Evolutionary conservation across 2,888 invertebrate species (phyloP), one percentile per base, ranked within the genome.

Genomic region (Cheilosia variabilis): DNA sequence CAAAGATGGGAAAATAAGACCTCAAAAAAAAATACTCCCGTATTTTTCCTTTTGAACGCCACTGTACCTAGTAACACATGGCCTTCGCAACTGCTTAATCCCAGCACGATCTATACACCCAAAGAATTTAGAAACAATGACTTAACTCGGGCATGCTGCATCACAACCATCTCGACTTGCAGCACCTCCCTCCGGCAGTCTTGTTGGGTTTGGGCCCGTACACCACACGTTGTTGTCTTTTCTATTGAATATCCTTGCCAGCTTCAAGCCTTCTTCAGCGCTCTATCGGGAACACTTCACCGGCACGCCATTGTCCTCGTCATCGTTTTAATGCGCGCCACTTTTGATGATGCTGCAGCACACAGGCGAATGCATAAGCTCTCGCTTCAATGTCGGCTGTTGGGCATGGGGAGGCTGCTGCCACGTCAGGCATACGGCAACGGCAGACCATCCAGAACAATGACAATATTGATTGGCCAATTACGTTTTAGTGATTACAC

Each of bases 401-500:
- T 41, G 24, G 34, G 72, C 7, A 53, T 43, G 58, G 41, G 45
- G 37, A 27, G 6, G 27, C 27, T 27, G 27, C 27, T 68, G 76
- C 81, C 62, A 76, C 71, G 76, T 86, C 86, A 86, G 62, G 76
- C 69, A 84, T 71, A 75, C 75, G 62, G 31, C 75, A 76, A 27
- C 27, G 34, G 75, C 73, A 76, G 81, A 57, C 76, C 86, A 81
- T 81, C 86, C 86, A 86, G 89, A 89, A 89, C 90, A 90, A 90
- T 90, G 90, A 88, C 89, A 89, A 89, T 90, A 92, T 92, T 92
- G 92, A 92, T 92, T 92, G 92, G 92, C 91, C 92, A 92, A 92
- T 92, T 92, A 92, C 90, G 90, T 89, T 89, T 88, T 88, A 88
- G 88, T 88, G 88, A 88, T 88, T 88, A 88, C 88, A 88, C 88